Evolutionary conservation across 2,888 invertebrate genomes (phyloP).

Genomic region (Macropis europaea): DNA sequence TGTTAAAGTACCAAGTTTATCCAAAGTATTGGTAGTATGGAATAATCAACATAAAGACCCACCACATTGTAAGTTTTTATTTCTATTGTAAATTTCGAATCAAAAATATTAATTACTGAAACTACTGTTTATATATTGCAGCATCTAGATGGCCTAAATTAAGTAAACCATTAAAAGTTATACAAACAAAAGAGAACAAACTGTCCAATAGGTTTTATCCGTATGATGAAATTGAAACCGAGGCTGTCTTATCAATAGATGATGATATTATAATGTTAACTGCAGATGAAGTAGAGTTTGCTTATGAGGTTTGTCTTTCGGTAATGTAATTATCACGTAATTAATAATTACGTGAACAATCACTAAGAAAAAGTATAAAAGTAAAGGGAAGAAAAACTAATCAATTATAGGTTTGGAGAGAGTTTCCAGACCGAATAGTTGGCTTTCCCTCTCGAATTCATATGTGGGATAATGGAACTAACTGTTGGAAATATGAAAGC

Average conservation of each 20-base stretch:
- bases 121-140: slow-evolving; percentile 75
- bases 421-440: slow-evolving; percentile 97
- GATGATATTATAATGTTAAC: slow-evolving; percentile 98
- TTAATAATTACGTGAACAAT: neutral
- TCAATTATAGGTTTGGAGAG: slow-evolving; percentile 91
- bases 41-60: slow-evolving; percentile 96
- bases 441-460: slow-evolving; percentile 98
- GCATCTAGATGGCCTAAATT: slow-evolving; percentile 94
- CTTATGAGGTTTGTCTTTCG: slow-evolving; percentile 83
- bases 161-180: slow-evolving; percentile 93
- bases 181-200: slow-evolving; percentile 94
- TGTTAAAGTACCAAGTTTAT: slow-evolving; percentile 92
- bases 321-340: too few species aligned
- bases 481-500: slow-evolving; percentile 95
- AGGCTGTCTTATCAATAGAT: slow-evolving; percentile 96
- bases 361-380: neutral
- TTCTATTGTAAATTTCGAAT: neutral
- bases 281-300: slow-evolving; percentile 97
- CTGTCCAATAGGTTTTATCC: slow-evolving; percentile 98
- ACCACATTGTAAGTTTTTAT: slow-evolving; percentile 86
- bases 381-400: neutral
- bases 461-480: slow-evolving; percentile 93
- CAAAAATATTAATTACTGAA: neutral
- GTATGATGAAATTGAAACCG: slow-evolving; percentile 97
- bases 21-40: slow-evolving; percentile 97